These are phyloP conservation scores for Myotis myotis DNA, from an alignment of 2,797 vertebrate species.

Conservation along the genomic window DNA sequence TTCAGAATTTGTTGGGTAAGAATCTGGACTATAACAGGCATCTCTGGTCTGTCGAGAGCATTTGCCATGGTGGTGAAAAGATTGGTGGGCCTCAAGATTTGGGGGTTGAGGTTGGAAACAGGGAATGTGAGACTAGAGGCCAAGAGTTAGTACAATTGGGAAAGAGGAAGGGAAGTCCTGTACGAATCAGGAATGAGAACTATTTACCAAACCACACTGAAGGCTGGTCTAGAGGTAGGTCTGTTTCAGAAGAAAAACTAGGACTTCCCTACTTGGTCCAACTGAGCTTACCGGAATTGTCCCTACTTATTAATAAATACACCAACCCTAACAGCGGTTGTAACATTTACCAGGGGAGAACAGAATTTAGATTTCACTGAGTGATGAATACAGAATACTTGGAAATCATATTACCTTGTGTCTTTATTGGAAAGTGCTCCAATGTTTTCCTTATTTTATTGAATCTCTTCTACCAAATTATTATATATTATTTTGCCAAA, in stretches of 20 bases:
- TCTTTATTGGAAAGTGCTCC: neutral
- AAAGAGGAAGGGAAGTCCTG: neutral
- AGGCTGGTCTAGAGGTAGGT: neutral
- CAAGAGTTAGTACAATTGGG: neutral
- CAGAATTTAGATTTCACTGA: neutral
- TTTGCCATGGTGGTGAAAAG: neutral
- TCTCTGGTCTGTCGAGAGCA: neutral
- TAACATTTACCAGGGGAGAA: neutral
- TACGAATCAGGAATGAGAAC: neutral
- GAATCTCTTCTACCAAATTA: neutral
- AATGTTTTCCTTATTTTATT: neutral
- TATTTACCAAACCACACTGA: neutral
- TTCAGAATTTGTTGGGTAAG: neutral
- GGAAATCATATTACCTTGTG: neutral
- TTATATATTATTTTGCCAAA: neutral
- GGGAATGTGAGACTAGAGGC: neutral
- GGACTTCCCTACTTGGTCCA: neutral
- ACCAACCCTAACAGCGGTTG: neutral
- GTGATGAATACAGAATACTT: constrained; percentile 9
- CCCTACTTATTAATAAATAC: neutral
- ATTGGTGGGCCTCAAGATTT: neutral
- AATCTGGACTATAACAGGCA: neutral
- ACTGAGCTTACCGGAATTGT: neutral
- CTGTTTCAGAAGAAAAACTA: constrained; percentile 13
- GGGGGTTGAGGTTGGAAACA: neutral